phyloP scores from a whole-genome alignment of 2,888 invertebrate genomes.

The Kuschelorhynchus macadamiae region DNA sequence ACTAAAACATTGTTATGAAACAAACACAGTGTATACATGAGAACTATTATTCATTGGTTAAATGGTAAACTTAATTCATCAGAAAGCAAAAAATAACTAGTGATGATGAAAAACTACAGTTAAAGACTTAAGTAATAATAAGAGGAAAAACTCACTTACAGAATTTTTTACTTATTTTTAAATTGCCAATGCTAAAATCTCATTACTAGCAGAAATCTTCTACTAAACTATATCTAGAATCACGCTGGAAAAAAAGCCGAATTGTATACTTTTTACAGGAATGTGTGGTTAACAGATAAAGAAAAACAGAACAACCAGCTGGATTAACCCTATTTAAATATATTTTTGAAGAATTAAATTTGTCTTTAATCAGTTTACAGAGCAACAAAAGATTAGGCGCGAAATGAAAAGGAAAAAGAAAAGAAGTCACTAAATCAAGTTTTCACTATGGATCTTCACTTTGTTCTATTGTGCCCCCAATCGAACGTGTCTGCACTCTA shows the following conservation, averaged over 20 bases:
- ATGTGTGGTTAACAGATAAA: not conserved
- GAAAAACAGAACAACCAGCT: conserved; percentile 7
- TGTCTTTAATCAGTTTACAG: conserved; percentile 3
- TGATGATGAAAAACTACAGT: conserved; percentile 3
- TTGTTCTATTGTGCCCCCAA: too few relatives aligned
- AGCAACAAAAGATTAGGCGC: too few relatives aligned
- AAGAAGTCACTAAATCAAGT: not conserved
- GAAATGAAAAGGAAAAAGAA: not conserved
- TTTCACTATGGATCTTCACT: too few relatives aligned
- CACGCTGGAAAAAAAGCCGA: conserved; percentile 26
- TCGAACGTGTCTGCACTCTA: too few relatives aligned
- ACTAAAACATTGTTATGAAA: conserved; percentile 21
- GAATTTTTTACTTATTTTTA: conserved; percentile 11
- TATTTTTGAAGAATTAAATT: conserved; percentile 4
- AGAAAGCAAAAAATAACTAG: too few relatives aligned
- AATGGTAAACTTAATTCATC: too few relatives aligned
- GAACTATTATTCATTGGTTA: conserved; percentile 21
- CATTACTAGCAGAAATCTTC: conserved; percentile 20
- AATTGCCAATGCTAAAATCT: conserved; percentile 13
- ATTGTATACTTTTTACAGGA: not conserved
- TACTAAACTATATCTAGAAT: conserved; percentile 4
- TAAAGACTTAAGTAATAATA: conserved; percentile 21
- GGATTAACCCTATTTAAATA: conserved; percentile 10
- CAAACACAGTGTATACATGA: conserved; percentile 11
- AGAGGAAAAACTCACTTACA: conserved; percentile 17